Conservation (phyloP, 2,888 invertebrate species). For the Heteromyza rotundicornis region DNA sequence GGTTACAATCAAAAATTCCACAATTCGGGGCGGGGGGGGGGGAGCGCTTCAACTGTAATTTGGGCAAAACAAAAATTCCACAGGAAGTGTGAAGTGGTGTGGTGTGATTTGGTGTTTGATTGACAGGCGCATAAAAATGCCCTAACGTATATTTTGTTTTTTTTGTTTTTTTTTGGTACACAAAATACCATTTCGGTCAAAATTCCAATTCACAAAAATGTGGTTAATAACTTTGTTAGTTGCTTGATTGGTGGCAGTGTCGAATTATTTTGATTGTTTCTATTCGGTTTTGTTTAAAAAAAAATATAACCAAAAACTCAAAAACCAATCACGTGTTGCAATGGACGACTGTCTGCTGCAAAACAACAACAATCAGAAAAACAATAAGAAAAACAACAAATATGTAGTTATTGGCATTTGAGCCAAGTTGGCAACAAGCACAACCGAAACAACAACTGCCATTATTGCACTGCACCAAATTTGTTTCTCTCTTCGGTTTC, state of each 20-base stretch:
- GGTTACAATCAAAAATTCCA: too few species aligned
- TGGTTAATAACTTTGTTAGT: too few species aligned
- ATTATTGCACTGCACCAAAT: too few species aligned
- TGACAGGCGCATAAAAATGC: slow-evolving; percentile 46
- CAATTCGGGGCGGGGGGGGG: too few species aligned
- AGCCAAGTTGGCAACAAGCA: slow-evolving; percentile 33
- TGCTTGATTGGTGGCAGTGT: not conserved
- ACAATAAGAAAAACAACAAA: slow-evolving; percentile 5
- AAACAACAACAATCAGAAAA: slow-evolving; percentile 4
- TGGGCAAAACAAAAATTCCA: not conserved
- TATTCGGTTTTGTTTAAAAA: not conserved
- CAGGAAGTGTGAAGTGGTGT: not conserved
- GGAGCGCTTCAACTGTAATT: not conserved
- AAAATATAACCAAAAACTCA: not conserved
- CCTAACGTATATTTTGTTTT: slow-evolving; percentile 9
- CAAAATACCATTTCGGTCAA: too few species aligned
- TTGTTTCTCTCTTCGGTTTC: too few species aligned
- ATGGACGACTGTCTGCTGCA: not conserved
- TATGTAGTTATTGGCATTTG: slow-evolving; percentile 33
- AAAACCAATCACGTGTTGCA: slow-evolving; percentile 8
- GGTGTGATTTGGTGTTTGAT: slow-evolving; percentile 30
- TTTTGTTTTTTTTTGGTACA: too few species aligned
- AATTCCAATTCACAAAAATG: too few species aligned
- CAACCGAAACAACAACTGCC: not conserved
- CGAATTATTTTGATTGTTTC: not conserved